Evolutionary conservation across 2,888 invertebrate genomes (phyloP).

Genomic region (Hirtodrosophila cameraria): DNA sequence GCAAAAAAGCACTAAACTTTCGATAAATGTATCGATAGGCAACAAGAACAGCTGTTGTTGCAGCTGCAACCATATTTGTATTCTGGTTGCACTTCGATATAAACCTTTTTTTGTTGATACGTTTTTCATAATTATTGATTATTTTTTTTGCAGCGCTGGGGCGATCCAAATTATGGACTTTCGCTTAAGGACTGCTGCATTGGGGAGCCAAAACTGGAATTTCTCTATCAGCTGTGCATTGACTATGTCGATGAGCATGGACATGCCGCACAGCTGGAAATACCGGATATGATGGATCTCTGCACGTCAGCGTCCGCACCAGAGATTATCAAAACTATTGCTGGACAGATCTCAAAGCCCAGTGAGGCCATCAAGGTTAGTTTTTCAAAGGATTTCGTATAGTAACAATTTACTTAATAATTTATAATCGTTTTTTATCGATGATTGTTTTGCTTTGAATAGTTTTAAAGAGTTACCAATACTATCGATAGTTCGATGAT

Average conservation of each 20-base stretch:
- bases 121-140: not conserved
- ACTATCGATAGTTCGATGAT: no score
- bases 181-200: conserved; percentile 93
- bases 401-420: not conserved
- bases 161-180: conserved; percentile 94
- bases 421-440: not conserved
- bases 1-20: conserved; percentile 5
- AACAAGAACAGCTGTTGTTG: no score
- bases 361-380: conserved; percentile 75
- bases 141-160: conserved; percentile 83
- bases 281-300: conserved; percentile 79
- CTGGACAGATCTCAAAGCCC: conserved; percentile 78
- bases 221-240: conserved; percentile 76
- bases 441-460: no score
- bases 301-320: conserved; percentile 66
- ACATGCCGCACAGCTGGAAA: conserved; percentile 73
- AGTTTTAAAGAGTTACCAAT: not conserved
- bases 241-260: conserved; percentile 78
- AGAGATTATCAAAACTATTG: conserved; percentile 72
- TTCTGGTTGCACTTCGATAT: no score
- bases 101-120: not conserved
- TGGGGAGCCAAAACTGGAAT: conserved; percentile 85
- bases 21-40: not conserved
- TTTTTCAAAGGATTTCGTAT: not conserved
- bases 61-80: no score